Conservation (phyloP, 2,888 invertebrate genomes). For the Mystacides longicornis region DNA sequence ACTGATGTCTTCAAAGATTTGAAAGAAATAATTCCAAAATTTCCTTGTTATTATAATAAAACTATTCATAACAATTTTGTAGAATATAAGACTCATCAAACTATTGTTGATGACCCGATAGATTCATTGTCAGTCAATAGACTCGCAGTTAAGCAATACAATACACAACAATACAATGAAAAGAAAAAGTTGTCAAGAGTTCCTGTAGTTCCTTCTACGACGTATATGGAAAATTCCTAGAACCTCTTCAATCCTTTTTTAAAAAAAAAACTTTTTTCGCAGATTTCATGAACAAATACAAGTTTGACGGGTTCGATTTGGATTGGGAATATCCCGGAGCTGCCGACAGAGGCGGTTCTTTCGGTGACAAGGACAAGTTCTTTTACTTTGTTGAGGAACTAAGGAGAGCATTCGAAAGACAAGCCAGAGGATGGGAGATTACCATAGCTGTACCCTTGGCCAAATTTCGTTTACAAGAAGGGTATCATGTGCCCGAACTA, state of each 20-base stretch:
- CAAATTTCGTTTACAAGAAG: slow-evolving; percentile 79
- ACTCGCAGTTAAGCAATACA: too few relatives aligned
- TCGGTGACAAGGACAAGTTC: slow-evolving; percentile 76
- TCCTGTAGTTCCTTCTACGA: too few relatives aligned
- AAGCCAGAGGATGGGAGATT: slow-evolving; percentile 73
- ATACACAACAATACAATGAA: too few relatives aligned
- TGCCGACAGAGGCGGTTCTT: slow-evolving; percentile 76
- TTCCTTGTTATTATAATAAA: too few relatives aligned
- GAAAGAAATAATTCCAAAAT: too few relatives aligned
- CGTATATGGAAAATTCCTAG: too few relatives aligned
- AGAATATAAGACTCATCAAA: too few relatives aligned
- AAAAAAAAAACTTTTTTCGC: slow-evolving; percentile 17
- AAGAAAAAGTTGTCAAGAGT: too few relatives aligned
- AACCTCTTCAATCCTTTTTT: not conserved
- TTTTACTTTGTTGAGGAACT: slow-evolving; percentile 77
- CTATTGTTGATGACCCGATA: too few relatives aligned
- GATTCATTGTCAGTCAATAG: too few relatives aligned
- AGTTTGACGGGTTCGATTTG: slow-evolving; percentile 79
- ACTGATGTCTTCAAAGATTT: too few relatives aligned
- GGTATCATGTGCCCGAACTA: slow-evolving; percentile 83
- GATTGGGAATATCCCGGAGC: slow-evolving; percentile 92
- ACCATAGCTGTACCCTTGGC: slow-evolving; percentile 87
- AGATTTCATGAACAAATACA: slow-evolving; percentile 69
- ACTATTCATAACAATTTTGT: too few relatives aligned
- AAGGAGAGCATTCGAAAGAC: slow-evolving; percentile 67